Evolutionary conservation across 2,113 vertebrate genomes (phyloP).

Genomic region (Podarcis muralis): DNA sequence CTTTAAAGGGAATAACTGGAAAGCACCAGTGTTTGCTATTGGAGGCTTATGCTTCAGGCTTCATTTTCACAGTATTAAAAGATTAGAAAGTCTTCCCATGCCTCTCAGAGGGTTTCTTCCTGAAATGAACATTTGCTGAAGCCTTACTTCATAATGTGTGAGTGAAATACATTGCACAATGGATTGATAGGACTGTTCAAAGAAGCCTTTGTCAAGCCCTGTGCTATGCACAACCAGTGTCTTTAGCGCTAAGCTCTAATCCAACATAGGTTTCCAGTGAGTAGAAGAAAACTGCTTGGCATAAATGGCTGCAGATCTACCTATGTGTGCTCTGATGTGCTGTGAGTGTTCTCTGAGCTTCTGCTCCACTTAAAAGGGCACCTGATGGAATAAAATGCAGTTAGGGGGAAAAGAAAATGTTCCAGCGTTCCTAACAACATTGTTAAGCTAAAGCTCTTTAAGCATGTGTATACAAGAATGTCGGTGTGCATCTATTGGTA

Average conservation of each 20-base stretch:
- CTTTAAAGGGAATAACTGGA: conserved; percentile 30
- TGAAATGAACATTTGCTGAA: conserved; percentile 36
- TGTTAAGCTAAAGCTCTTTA: not conserved
- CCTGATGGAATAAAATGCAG: conserved; percentile 62
- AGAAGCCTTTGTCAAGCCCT: conserved; percentile 60
- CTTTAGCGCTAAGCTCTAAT: conserved; percentile 19
- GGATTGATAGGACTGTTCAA: conserved; percentile 56
- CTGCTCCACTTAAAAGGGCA: conserved; percentile 41
- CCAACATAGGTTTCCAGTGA: conserved; percentile 27
- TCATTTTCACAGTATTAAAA: conserved; percentile 28
- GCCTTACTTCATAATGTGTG: conserved; percentile 58
- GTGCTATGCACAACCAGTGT: conserved; percentile 18
- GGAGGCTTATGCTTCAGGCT: conserved; percentile 39
- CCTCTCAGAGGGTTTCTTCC: conserved; percentile 53
- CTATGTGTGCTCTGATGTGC: conserved; percentile 57
- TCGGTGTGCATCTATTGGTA: not conserved
- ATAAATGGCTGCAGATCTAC: conserved; percentile 52
- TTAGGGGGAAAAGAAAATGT: not conserved
- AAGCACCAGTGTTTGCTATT: conserved; percentile 22
- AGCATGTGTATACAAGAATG: conserved; percentile 1
- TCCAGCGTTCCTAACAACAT: not conserved
- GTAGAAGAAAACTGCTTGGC: conserved; percentile 51
- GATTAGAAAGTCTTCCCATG: conserved; percentile 4
- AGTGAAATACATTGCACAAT: conserved; percentile 67
- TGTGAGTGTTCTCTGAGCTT: conserved; percentile 57